phyloP scores from a whole-genome alignment of 2,113 vertebrate genomes.

The Heterotis niloticus region DNA sequence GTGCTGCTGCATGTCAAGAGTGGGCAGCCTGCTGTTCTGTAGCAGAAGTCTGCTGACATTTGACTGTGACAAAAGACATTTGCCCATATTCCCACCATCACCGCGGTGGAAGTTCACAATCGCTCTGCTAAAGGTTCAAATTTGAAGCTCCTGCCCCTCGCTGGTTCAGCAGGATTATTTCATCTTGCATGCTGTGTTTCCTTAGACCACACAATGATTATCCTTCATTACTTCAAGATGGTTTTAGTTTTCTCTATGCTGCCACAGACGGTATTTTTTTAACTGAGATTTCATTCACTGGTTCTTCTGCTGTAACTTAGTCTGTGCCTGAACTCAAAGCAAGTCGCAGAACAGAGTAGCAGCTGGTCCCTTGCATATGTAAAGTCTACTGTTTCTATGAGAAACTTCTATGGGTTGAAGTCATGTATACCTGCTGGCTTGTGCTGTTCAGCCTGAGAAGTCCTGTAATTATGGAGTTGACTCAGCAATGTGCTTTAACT shows the following conservation, averaged over 20 bases:
- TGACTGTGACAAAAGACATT: neutral
- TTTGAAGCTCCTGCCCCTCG: neutral
- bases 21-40: too few species aligned
- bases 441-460: too few species aligned
- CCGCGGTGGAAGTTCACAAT: neutral
- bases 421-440: slow-evolving; percentile 14
- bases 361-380: neutral
- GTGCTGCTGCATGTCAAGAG: neutral
- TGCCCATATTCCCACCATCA: too few species aligned
- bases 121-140: neutral
- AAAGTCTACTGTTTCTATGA: neutral
- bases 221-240: neutral
- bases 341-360: neutral
- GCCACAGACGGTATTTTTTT: neutral
- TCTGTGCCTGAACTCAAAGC: neutral
- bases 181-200: neutral
- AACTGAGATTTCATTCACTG: too few species aligned
- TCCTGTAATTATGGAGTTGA: neutral
- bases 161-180: neutral
- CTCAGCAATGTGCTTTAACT: neutral
- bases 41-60: too few species aligned
- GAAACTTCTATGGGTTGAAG: neutral
- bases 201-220: neutral
- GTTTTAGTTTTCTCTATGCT: neutral
- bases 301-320: neutral